Percentiles rank a stretch among this genome's conserved stretches.
These are phyloP conservation scores for Euzophera pinguis DNA, from an alignment of 2,888 invertebrate genomes.

Conservation along the genomic window DNA sequence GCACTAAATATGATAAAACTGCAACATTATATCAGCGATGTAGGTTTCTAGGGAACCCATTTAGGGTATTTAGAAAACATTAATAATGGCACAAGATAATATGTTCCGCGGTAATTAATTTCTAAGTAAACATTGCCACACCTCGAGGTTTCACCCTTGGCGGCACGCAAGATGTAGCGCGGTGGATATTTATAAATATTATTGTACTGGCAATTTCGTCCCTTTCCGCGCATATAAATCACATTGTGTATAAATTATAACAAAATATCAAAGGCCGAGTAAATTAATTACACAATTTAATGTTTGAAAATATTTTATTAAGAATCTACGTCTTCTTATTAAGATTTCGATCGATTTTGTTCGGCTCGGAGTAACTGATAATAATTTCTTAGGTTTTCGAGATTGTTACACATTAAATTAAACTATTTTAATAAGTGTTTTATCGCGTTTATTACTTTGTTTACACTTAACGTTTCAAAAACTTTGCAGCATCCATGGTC, in stretches of 20 bases:
- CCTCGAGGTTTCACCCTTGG: constrained; percentile 5
- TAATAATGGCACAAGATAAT: constrained; percentile 13
- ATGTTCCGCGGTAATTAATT: constrained; percentile 14
- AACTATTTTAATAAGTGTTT: too few relatives aligned
- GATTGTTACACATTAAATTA: too few relatives aligned
- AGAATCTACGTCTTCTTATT: too few relatives aligned
- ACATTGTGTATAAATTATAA: constrained; percentile 5
- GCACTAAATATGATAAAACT: not conserved
- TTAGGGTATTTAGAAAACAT: constrained; percentile 9
- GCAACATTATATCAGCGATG: not conserved
- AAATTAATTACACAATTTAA: not conserved
- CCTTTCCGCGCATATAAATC: constrained; percentile 10
- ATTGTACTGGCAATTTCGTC: constrained; percentile 12
- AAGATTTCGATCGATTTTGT: too few relatives aligned
- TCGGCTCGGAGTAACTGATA: too few relatives aligned
- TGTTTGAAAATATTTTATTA: too few relatives aligned
- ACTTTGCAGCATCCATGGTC: too few relatives aligned
- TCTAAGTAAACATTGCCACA: constrained; percentile 13
- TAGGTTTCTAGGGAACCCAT: constrained; percentile 5
- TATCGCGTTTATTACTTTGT: too few relatives aligned
- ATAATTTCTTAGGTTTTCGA: too few relatives aligned
- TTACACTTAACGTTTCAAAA: too few relatives aligned
- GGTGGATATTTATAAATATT: constrained; percentile 14
- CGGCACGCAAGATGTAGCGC: constrained; percentile 11
- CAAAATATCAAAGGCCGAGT: not conserved